Conservation (phyloP, 1,140 invertebrate species). For the Drosophila carrolli region DNA sequence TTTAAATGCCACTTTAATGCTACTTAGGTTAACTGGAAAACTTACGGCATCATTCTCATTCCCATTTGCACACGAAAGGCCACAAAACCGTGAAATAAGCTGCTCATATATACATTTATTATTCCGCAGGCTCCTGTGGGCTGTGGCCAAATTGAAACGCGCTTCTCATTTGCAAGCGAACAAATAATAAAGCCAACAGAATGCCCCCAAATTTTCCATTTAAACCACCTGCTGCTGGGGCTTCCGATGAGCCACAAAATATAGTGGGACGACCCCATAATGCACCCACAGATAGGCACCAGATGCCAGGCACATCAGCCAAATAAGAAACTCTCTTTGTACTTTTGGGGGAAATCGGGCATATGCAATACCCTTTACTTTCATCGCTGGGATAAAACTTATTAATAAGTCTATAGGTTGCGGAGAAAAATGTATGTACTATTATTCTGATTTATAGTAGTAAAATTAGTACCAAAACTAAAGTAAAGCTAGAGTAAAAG, state of each 20-base stretch:
- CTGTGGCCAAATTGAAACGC: constrained; percentile 38
- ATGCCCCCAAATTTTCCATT: constrained; percentile 29
- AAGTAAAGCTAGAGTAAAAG: too few species aligned
- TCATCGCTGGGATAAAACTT: too few species aligned
- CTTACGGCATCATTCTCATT: constrained; percentile 45
- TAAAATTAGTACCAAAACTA: too few species aligned
- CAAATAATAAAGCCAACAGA: constrained; percentile 40
- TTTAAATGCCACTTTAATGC: constrained; percentile 71
- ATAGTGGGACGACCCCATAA: constrained; percentile 47
- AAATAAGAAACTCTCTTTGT: constrained; percentile 3
- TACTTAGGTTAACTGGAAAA: constrained; percentile 76
- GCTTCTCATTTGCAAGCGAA: constrained; percentile 46
- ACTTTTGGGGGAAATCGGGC: not conserved
- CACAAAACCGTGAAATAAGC: constrained; percentile 10
- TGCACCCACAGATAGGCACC: constrained; percentile 49
- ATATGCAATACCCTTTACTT: not conserved
- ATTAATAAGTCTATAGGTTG: too few species aligned
- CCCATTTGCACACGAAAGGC: constrained; percentile 39
- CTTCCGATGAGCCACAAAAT: constrained; percentile 16
- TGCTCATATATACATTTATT: not conserved
- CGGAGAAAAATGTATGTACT: too few species aligned
- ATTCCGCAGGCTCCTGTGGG: not conserved
- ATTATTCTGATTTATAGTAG: too few species aligned
- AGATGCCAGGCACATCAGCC: constrained; percentile 55
- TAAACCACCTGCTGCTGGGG: constrained; percentile 73